Evolutionary conservation across 2,888 invertebrate species (phyloP).

Genomic region (Monochamus alternatus): DNA sequence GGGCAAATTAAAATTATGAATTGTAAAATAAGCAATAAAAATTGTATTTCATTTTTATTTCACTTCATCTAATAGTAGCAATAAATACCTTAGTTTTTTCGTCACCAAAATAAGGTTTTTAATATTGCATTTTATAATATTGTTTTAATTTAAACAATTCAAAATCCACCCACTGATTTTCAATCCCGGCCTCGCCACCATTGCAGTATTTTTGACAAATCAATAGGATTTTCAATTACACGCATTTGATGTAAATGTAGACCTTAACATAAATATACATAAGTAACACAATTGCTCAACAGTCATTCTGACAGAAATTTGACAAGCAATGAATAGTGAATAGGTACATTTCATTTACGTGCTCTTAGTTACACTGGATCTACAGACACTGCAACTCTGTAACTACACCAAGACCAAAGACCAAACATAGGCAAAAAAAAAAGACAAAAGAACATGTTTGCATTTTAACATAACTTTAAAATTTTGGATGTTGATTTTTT

Average conservation of each 20-base stretch:
- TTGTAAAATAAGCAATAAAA: too few species aligned
- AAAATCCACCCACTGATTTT: conserved; percentile 49
- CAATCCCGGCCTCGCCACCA: conserved; percentile 34
- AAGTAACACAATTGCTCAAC: conserved; percentile 46
- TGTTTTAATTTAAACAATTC: conserved; percentile 10
- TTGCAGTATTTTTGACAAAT: conserved; percentile 45
- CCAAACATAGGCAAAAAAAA: too few species aligned
- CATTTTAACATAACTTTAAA: too few species aligned
- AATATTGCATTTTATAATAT: conserved; percentile 23
- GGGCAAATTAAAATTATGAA: too few species aligned
- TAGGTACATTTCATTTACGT: too few species aligned
- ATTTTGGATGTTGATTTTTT: too few species aligned
- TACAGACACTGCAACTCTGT: too few species aligned
- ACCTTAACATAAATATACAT: conserved; percentile 36
- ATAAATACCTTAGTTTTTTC: not conserved
- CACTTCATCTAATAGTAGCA: not conserved
- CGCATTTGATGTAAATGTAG: conserved; percentile 8
- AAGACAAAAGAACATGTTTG: too few species aligned
- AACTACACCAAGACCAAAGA: too few species aligned
- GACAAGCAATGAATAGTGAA: too few species aligned
- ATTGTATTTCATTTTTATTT: too few species aligned
- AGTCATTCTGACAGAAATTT: not conserved
- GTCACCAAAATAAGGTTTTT: not conserved
- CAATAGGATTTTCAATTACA: conserved; percentile 42
- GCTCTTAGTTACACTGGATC: too few species aligned